Conservation (phyloP, 1,140 invertebrate genomes). For the Holotrichia oblita region DNA sequence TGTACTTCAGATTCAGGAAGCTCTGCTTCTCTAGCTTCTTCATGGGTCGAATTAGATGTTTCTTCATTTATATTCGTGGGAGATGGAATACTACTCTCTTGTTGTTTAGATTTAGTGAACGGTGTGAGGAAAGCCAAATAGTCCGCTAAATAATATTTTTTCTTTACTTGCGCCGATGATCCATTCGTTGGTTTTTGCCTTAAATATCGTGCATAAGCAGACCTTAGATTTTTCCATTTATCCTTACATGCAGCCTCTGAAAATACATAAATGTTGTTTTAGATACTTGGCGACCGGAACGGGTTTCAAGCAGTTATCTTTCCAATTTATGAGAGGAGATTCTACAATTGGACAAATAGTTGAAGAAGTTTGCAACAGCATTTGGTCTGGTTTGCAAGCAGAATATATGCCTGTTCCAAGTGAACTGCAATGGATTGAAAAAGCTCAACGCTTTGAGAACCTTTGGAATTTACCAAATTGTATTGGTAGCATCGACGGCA, state of each 20-base stretch:
- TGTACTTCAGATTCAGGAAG: too few species aligned
- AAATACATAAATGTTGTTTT: constrained; percentile 6
- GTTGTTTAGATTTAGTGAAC: too few species aligned
- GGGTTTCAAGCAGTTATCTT: neutral
- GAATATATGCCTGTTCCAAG: constrained; percentile 37
- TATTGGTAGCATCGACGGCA: constrained; percentile 40
- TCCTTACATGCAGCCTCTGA: neutral
- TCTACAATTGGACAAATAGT: constrained; percentile 39
- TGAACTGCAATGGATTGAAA: constrained; percentile 39
- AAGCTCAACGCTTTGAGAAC: constrained; percentile 41
- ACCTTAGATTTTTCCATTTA: neutral
- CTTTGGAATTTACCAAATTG: constrained; percentile 43
- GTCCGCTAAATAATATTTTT: neutral
- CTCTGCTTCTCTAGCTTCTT: too few species aligned
- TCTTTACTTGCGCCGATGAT: neutral
- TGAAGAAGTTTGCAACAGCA: constrained; percentile 9
- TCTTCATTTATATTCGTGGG: too few species aligned
- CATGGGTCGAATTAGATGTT: too few species aligned
- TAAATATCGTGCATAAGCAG: neutral
- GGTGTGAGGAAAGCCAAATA: neutral
- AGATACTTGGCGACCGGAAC: constrained; percentile 24
- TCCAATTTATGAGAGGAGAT: constrained; percentile 42
- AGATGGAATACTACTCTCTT: too few species aligned
- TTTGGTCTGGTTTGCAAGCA: constrained; percentile 33
- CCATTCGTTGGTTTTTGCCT: constrained; percentile 44